Base-by-base conservation (phyloP, 2,888 invertebrate genomes). In the Euzetes globulus region DNA sequence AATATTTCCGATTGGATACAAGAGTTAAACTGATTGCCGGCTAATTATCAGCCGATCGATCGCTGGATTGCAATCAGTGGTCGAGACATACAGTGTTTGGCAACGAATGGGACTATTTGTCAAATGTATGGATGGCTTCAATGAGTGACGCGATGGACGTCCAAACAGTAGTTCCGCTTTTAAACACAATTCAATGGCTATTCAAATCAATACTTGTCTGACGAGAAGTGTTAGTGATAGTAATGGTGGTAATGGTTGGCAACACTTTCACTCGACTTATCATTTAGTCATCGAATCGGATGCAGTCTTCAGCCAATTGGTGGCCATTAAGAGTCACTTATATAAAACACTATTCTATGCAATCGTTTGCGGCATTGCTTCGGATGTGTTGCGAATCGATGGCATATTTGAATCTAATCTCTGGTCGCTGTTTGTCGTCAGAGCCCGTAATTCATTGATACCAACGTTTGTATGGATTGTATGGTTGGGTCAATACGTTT, bases 401-500 rank as follows among this genome's bases (percentile, higher is more conserved):
- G 22, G 45, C 22, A 37, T 41, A 37, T 37, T 68, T 22, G 41
- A 17, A n/a, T n/a, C 68, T 19, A 37, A 68, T 41, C 68, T n/a
- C 17, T 22, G 37, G 41, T 22, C 22, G 22, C 22, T 11, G 22
- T 22, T 27, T 41, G 68, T 68, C 68, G 41, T 60, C 60, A 68
- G 22, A 68, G 41, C 68, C 68, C 68, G 68, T 68, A 68, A 68
- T 68, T 68, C 68, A 68, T 68, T 68, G 68, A 68, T 68, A 68
- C 29, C 11, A 63, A 27, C 17, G 33, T 17, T 63, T 29, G 63
- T 37, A n/a, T 41, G 22, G 33, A 41, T 68, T 37, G 29, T 33
- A 60, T 29, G 60, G 60, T 60, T 60, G 29, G 60, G 60, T 60
- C 60, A 60, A 60, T 60, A 60, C 60, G 60, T 60, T 29, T 60